A percentile compares a stretch with the other conserved stretches of the same genome.
phyloP scores from a whole-genome alignment of 2,797 vertebrate genomes.

The Craterocephalus amniculus region DNA sequence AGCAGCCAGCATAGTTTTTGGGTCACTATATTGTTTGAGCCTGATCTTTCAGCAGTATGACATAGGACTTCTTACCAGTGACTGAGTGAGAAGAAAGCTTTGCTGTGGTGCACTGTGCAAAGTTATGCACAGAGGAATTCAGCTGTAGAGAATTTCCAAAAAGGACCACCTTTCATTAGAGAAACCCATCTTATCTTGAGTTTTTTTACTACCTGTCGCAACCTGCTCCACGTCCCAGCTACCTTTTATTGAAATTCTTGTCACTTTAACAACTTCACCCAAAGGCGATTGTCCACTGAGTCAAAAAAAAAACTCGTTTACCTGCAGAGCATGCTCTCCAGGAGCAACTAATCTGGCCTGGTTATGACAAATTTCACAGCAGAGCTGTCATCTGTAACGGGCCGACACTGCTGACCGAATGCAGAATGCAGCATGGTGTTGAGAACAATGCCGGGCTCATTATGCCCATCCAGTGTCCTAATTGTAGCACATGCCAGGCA shows the following conservation, averaged over 20 bases:
- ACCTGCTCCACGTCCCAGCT: constrained; percentile 15
- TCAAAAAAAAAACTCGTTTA: too few species aligned
- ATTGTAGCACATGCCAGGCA: constrained; percentile 45
- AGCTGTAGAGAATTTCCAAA: neutral
- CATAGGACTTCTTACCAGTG: constrained; percentile 26
- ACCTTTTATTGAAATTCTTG: constrained; percentile 4
- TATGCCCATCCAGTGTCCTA: constrained; percentile 51
- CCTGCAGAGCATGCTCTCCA: too few species aligned
- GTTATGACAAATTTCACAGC: constrained; percentile 35
- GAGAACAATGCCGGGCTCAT: constrained; percentile 63
- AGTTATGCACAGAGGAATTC: constrained; percentile 4
- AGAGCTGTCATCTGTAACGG: constrained; percentile 43
- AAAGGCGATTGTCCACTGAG: constrained; percentile 16
- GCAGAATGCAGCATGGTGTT: constrained; percentile 43
- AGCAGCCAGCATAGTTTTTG: constrained; percentile 26
- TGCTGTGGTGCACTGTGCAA: constrained; percentile 21
- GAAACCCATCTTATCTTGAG: neutral
- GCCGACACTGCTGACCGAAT: constrained; percentile 43
- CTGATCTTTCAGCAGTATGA: constrained; percentile 31
- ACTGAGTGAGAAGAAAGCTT: constrained; percentile 47
- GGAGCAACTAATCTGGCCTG: constrained; percentile 41
- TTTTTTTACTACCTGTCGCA: constrained; percentile 18
- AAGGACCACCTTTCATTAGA: constrained; percentile 4
- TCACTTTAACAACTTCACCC: neutral
- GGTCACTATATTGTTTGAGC: constrained; percentile 12